Evolutionary conservation across 2,113 vertebrate species (phyloP), one percentile per base, ranked within the genome.

Genomic region (Rhinolophus ferrumequinum): DNA sequence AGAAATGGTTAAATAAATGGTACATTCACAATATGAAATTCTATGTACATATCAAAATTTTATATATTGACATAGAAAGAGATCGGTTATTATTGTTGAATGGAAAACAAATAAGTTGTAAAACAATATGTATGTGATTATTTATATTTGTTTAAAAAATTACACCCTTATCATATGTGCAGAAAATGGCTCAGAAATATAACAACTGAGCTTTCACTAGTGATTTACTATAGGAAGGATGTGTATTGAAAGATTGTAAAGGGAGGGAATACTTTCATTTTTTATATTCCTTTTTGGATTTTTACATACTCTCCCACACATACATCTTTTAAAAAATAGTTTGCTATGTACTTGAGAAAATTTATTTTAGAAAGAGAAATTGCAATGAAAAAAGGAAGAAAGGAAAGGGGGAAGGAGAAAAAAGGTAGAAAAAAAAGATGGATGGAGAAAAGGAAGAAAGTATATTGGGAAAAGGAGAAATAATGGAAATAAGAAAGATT

Each of bases 351-450:
- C 30, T 69, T 70, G 7, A 75, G 50, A 87, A 72, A 90, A 13
- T 54, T 56, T 81, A 66, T 62, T 86, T 93, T 62, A 28, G 54
- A 41, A 88, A 91, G n/a, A 64, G 33, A 86, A 94, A 66, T n/a
- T 95, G 4, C 67, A 67, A n/a, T 62, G 16, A 64, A 93, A 26
- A 84, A 67, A 81, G 11, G 69, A 82, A 85, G 58, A 47, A 91
- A 76, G 60, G 24, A 76, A 85, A 70, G 8, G 5, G 15, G 2
- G 28, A 52, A 2, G 54, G 50, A 44, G 4, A 14, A 10, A 33
- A 64, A 84, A 35, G 26, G 3, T 64, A 21, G 30, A n/a, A 89
- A 54, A 21, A 5, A n/a, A 94, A 69, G 9, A 35, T 72, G 11
- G 8, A 44, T 81, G 30, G 58, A 47, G 30, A 64, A 21, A 77